Evolutionary conservation across 1,140 invertebrate species (phyloP).

Genomic region (Ceratitis capitata): DNA sequence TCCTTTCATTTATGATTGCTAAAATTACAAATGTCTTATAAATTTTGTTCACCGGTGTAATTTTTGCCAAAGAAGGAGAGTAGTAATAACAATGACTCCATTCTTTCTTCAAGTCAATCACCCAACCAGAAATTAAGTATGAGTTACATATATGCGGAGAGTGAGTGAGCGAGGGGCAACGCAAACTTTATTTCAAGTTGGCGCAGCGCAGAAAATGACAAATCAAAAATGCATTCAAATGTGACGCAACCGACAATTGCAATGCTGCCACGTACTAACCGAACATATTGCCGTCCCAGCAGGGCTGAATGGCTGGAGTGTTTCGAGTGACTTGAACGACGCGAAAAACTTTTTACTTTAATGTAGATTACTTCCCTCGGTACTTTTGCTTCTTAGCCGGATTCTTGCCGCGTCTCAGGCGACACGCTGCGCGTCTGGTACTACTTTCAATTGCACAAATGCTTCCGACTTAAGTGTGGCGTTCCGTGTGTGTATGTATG

Average conservation of each 20-base stretch:
- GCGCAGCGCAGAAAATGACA: conserved; percentile 15
- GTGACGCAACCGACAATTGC: conserved; percentile 1
- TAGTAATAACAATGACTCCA: not conserved
- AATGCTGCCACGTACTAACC: not conserved
- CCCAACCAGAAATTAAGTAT: not conserved
- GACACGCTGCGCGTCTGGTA: conserved; percentile 23
- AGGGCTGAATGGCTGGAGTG: not conserved
- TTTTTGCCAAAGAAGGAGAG: not conserved
- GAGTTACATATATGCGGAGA: not conserved
- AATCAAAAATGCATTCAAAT: conserved; percentile 41
- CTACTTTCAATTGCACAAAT: conserved; percentile 3
- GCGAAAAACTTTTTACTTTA: conserved; percentile 30
- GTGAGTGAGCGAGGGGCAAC: not conserved
- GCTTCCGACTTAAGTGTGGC: not conserved
- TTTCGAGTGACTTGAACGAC: not conserved
- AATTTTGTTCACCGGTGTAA: not conserved
- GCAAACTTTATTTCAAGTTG: conserved; percentile 26
- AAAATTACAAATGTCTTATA: too few relatives aligned
- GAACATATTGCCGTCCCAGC: not conserved
- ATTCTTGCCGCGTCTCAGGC: not conserved
- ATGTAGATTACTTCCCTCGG: not conserved
- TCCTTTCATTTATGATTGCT: too few relatives aligned
- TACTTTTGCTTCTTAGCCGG: not conserved
- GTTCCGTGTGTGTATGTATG: not conserved
- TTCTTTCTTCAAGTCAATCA: not conserved